Evolutionary conservation across 2,113 vertebrate species (phyloP), one percentile per base, ranked within the genome.

Genomic region (Rhabdomys dilectus): DNA sequence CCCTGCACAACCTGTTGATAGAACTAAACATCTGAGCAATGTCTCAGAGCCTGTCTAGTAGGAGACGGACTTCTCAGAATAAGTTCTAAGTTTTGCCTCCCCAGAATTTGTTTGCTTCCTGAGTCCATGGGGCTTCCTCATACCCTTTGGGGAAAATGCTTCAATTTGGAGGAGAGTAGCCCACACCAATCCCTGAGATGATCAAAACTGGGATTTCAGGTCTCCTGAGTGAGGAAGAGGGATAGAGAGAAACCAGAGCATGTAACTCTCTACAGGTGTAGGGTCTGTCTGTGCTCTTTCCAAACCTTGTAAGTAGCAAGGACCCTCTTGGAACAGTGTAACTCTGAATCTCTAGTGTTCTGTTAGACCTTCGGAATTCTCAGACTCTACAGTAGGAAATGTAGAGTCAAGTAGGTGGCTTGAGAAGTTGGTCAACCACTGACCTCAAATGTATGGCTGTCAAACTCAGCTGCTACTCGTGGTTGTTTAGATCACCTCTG

Each of bases 1-100:
- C 36, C 26, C 7, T 2, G n/a, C n/a, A 10, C n/a, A 62, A 3
- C 7, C 22, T 17, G 3, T 56, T 13, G 7, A 3, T 7, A 60
- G 1, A 3, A 26, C 22, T 29, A 42, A 1, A 39, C 24, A 29
- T 42, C 29, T 62, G 53, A 42, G 22, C 42, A 82, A 13, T 82
- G 34, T 36, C 11, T 42, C n/a, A 29, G 24, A 84, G n/a, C 13
- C 42, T 84, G 15, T 62, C 13, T 42, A 39, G 12, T 29, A 84
- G n/a, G 22, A 29, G 7, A 15, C 7, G 7, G n/a, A 2, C 22
- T n/a, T 84, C 56, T 60, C 9, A 39, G 22, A 29, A 62, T 62
- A 24, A 42, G 1, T 4, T 84, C n/a, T 60, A 60, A 82, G n/a
- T 62, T 16, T 39, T 62, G 12, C 6, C 6, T 58, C 3, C 13